Evolutionary conservation across 2,113 vertebrate genomes (phyloP).

Genomic region (Alectura lathami): DNA sequence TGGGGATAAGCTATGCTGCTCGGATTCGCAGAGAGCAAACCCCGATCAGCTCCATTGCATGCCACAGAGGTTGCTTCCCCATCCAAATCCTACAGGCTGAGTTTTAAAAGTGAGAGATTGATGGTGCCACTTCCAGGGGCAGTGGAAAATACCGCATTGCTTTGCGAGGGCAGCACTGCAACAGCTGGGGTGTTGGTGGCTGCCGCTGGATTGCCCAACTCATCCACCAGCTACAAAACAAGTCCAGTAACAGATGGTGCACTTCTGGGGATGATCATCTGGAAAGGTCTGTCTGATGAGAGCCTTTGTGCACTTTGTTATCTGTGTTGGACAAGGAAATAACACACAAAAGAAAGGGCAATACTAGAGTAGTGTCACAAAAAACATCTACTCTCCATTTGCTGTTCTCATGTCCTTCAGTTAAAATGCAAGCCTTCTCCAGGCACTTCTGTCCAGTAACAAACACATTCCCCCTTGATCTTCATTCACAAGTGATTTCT

Average conservation of each 20-base stretch:
- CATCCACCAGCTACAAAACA: background rate
- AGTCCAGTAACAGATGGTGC: background rate
- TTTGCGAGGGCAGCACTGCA: background rate
- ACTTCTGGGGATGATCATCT: background rate
- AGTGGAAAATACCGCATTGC: background rate
- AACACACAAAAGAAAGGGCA: background rate
- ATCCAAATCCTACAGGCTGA: background rate
- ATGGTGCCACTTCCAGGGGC: background rate
- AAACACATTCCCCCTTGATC: background rate
- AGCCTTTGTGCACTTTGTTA: background rate
- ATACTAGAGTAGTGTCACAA: background rate
- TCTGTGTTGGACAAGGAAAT: background rate
- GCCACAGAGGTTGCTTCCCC: background rate
- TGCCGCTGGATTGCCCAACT: background rate
- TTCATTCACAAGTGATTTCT: background rate
- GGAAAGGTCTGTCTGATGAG: background rate
- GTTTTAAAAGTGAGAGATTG: background rate
- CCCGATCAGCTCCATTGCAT: background rate
- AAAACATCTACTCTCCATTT: background rate
- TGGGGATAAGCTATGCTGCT: background rate
- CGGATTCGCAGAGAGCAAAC: background rate
- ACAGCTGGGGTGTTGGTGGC: background rate
- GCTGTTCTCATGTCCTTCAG: background rate
- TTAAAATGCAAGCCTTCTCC: background rate
- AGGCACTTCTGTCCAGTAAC: background rate